Base-by-base conservation (phyloP, 2,888 invertebrate species). In the Neelides folsomi region DNA sequence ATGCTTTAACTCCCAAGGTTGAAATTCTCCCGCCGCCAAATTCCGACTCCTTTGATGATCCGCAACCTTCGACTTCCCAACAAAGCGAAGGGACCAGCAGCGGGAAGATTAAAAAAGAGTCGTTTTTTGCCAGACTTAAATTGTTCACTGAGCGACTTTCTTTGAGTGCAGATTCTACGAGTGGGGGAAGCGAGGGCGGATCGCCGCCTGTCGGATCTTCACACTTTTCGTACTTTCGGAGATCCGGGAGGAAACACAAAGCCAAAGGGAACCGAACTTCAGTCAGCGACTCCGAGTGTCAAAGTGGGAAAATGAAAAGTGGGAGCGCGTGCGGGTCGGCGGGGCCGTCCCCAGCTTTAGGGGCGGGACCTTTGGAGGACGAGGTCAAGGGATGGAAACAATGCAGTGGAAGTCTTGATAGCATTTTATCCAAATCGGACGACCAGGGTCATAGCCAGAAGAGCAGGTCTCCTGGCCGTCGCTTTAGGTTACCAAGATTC, bases 131-230 rank as follows among this genome's bases (percentile, higher is more conserved):
- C 12, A 70, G 76, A 16, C 68, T 77, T 52, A 71, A 75, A 36
- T 74, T 76, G 49, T 72, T 77, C 54, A 76, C 77, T 3, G 77
- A 77, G 64, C 70, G 75, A 51, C 55, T 66, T 35, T 53, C 57
- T 34, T 51, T 12, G 52, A 53, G 20, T 53, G 55, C 4, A 51
- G 56, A 27, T 55, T 54, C 9, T 49, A 57, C 13, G 53, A 57
- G 40, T 52, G 52, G 1, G 49, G 55, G 5, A 43, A 54, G 13
- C 55, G 55, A 35, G 54, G 54, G 27, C 53, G 52, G 19, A 58
- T 57, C 35, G 55, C 62, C 13, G 39, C 55, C 6, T n/a, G 49
- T 16, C 38, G 19, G 8, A 36, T 41, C 20, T 13, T 49, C 47
- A 20, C 44, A 27, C 34, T 61, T 63, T 34, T 49, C 55, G 39